Evolutionary conservation across 2,888 invertebrate species (phyloP).

Genomic region (Crioceris asparagi): DNA sequence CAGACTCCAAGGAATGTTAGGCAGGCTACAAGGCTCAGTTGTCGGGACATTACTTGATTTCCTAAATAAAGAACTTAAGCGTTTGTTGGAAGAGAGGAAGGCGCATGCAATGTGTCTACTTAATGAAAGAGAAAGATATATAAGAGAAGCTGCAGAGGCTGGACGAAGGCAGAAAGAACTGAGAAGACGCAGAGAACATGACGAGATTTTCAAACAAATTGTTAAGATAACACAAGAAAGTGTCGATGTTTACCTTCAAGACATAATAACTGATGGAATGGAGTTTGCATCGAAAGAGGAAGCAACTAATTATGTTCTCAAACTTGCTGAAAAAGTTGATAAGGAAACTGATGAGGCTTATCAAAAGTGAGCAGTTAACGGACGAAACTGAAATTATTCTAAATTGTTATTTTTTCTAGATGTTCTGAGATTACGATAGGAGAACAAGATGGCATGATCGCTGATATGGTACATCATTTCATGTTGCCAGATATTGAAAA

Average conservation of each 20-base stretch:
- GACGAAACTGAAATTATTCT: not conserved
- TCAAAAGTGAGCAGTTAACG: constrained; percentile 8
- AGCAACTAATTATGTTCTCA: constrained; percentile 43
- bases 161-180: constrained; percentile 69
- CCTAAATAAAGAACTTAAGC: constrained; percentile 64
- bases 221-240: constrained; percentile 50
- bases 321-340: constrained; percentile 47
- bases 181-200: constrained; percentile 58
- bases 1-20: constrained; percentile 50
- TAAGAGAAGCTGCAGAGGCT: constrained; percentile 1
- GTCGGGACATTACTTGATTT: constrained; percentile 63
- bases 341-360: constrained; percentile 36
- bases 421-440: constrained; percentile 10
- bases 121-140: constrained; percentile 59
- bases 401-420: constrained; percentile 1
- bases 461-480: constrained; percentile 49
- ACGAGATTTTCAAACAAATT: constrained; percentile 67
- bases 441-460: constrained; percentile 46
- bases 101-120: constrained; percentile 69
- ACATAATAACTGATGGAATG: constrained; percentile 50
- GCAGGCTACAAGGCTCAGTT: constrained; percentile 60
- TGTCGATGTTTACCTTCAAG: constrained; percentile 52
- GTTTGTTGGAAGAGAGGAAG: constrained; percentile 65
- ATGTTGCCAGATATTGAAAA: constrained; percentile 46
- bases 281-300: constrained; percentile 46